Evolutionary conservation across 2,888 invertebrate species (phyloP).

Genomic region (Acanthosoma haemorrhoidale): DNA sequence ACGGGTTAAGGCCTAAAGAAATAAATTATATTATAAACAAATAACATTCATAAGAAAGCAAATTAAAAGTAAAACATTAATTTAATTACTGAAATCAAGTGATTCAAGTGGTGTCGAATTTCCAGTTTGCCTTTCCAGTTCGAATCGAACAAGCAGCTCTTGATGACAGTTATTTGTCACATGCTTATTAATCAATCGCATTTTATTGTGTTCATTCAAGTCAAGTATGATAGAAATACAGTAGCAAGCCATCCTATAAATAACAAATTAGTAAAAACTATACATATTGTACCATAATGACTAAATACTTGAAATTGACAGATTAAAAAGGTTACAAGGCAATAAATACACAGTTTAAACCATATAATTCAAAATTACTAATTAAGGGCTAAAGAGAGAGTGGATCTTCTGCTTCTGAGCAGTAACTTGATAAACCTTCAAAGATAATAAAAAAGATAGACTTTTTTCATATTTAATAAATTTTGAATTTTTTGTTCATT

Average conservation of each 20-base stretch:
- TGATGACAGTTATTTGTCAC: slow-evolving; percentile 16
- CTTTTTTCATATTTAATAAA: too few species aligned
- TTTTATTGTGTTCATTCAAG: slow-evolving; percentile 56
- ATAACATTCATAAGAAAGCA: neutral
- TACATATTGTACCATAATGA: too few species aligned
- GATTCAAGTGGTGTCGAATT: neutral
- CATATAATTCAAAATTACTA: too few species aligned
- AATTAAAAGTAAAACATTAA: neutral
- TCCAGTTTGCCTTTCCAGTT: neutral
- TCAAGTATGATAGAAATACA: slow-evolving; percentile 58
- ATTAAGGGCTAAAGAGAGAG: too few species aligned
- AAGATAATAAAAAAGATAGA: too few species aligned
- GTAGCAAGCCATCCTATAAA: slow-evolving; percentile 59
- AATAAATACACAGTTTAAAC: too few species aligned
- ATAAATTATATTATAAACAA: neutral
- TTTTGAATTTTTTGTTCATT: too few species aligned
- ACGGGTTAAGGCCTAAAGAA: neutral
- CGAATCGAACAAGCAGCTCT: neutral
- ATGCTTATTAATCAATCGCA: slow-evolving; percentile 44
- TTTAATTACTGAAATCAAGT: neutral
- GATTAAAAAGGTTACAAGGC: too few species aligned
- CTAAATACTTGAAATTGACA: too few species aligned
- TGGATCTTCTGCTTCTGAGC: too few species aligned
- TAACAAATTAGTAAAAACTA: slow-evolving; percentile 42
- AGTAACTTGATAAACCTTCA: too few species aligned